Conservation (phyloP, 1,140 invertebrate genomes). For the Ceratina australensis region DNA sequence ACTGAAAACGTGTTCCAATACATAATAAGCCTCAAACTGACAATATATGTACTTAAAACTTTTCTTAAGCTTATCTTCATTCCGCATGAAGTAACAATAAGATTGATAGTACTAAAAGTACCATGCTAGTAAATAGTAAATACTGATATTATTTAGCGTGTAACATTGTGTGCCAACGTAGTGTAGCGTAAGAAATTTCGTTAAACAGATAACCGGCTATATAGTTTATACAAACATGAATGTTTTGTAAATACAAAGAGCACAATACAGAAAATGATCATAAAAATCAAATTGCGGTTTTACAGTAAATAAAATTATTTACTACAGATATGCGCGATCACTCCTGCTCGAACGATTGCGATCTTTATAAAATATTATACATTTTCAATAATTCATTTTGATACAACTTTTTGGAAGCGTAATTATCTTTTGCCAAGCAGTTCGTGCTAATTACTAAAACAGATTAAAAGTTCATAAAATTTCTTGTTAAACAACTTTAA, state of each 20-base stretch:
- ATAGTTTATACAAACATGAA: slow-evolving; percentile 44
- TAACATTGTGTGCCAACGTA: slow-evolving; percentile 38
- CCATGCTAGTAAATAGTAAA: slow-evolving; percentile 48
- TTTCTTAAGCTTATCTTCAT: slow-evolving; percentile 36
- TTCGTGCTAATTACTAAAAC: slow-evolving; percentile 39
- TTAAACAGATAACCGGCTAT: slow-evolving; percentile 44
- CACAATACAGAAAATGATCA: slow-evolving; percentile 29
- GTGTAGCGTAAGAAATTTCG: slow-evolving; percentile 37
- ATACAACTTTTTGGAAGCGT: slow-evolving; percentile 37
- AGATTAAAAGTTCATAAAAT: slow-evolving; percentile 5
- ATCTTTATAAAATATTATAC: slow-evolving; percentile 26
- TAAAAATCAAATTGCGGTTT: slow-evolving; percentile 10
- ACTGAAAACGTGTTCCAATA: slow-evolving; percentile 27
- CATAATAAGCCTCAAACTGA: slow-evolving; percentile 39
- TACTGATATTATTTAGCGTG: slow-evolving; percentile 49
- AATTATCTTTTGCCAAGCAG: slow-evolving; percentile 43
- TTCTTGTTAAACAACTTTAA: slow-evolving; percentile 11
- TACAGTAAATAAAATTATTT: slow-evolving; percentile 27
- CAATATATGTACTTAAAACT: slow-evolving; percentile 24
- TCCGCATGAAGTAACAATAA: slow-evolving; percentile 42
- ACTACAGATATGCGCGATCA: slow-evolving; percentile 26
- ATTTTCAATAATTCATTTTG: too few species aligned
- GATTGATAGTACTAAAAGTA: slow-evolving; percentile 41
- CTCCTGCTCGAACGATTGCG: slow-evolving; percentile 15
- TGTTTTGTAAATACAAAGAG: slow-evolving; percentile 39